Percentiles rank a stretch among this genome's conserved stretches.
These are phyloP conservation scores for Hesperophylax magnus DNA, from an alignment of 1,140 invertebrate genomes.

Conservation along the genomic window DNA sequence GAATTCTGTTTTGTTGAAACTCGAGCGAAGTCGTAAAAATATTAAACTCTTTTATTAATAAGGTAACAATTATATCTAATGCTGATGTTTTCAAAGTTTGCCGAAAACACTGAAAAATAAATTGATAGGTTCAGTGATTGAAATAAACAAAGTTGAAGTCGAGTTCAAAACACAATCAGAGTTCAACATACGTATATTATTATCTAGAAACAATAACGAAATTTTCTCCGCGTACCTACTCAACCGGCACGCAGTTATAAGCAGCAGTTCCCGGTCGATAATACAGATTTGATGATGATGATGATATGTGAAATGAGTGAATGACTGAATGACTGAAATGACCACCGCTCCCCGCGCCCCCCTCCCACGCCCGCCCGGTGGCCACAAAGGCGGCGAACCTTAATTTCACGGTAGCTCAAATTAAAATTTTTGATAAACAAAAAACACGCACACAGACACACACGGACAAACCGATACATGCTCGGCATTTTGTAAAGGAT, in stretches of 20 bases:
- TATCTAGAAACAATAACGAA: conserved; percentile 5
- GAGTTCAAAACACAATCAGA: background rate
- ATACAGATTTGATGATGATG: conserved; percentile 32
- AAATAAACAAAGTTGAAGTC: too few relatives aligned
- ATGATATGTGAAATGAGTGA: conserved; percentile 37
- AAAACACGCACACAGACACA: conserved; percentile 47
- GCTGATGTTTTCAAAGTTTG: too few relatives aligned
- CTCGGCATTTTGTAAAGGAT: background rate
- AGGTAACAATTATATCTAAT: too few relatives aligned
- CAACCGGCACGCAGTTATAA: too few relatives aligned
- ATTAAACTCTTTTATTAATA: too few relatives aligned
- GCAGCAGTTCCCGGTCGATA: background rate
- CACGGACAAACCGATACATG: conserved; percentile 14
- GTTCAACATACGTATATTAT: too few relatives aligned
- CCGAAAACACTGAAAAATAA: too few relatives aligned
- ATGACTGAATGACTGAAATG: too few relatives aligned
- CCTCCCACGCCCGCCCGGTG: background rate
- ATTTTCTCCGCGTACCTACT: background rate
- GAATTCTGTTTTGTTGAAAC: too few relatives aligned
- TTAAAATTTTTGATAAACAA: conserved; percentile 68
- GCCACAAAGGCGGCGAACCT: conserved; percentile 68
- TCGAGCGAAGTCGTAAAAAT: too few relatives aligned
- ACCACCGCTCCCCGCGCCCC: background rate
- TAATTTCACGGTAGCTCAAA: conserved; percentile 72
- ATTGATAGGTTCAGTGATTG: too few relatives aligned